Evolutionary conservation across 2,888 invertebrate genomes (phyloP).

Genomic region (Patella caerulea): DNA sequence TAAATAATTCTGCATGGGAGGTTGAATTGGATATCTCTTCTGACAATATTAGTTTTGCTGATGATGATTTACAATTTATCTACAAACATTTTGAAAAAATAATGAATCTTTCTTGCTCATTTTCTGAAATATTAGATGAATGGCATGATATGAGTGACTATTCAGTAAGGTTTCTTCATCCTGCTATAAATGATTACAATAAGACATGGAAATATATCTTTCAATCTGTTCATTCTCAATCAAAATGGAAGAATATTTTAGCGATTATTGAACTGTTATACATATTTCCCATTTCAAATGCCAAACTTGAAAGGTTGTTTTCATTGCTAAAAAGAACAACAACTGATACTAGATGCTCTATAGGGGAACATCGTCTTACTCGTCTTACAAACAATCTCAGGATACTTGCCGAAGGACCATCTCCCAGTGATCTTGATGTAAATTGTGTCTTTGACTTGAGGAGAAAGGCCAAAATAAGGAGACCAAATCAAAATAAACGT

Average conservation of each 20-base stretch:
- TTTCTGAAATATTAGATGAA: neutral
- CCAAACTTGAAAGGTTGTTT: neutral
- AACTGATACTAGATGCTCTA: too few relatives aligned
- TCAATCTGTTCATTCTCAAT: neutral
- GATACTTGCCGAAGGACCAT: too few relatives aligned
- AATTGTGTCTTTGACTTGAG: too few relatives aligned
- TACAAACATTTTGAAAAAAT: neutral
- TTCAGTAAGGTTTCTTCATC: neutral
- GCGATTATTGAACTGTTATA: neutral
- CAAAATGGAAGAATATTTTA: neutral
- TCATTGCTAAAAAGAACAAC: too few relatives aligned
- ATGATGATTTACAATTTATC: constrained; percentile 1
- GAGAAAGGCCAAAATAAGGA: too few relatives aligned
- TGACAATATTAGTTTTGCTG: neutral
- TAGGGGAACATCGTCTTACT: too few relatives aligned
- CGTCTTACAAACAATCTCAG: too few relatives aligned
- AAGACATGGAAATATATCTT: constrained; percentile 1
- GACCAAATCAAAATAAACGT: too few relatives aligned
- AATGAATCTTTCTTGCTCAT: too few relatives aligned
- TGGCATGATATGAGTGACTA: neutral
- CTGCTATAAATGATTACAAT: neutral
- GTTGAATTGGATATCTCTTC: too few relatives aligned
- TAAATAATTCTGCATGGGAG: too few relatives aligned
- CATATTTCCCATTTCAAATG: neutral
- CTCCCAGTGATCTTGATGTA: too few relatives aligned